Percentiles rank a stretch among this genome's conserved stretches.
phyloP scores from a whole-genome alignment of 2,888 invertebrate species.

The Apotomis betuletana region DNA sequence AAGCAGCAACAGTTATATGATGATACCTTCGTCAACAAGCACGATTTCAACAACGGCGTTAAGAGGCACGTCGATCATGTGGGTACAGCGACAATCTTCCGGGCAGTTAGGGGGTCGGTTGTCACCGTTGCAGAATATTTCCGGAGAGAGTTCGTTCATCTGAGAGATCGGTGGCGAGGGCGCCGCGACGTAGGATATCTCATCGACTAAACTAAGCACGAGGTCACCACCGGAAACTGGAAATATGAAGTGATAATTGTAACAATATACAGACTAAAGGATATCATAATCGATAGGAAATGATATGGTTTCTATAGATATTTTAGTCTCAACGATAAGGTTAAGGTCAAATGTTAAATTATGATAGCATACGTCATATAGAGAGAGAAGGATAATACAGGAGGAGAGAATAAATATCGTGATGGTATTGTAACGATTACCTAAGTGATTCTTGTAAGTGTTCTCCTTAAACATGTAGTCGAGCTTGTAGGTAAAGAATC shows the following conservation, averaged over 20 bases:
- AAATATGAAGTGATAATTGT: conserved; percentile 49
- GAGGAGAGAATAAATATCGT: too few relatives aligned
- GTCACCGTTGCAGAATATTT: conserved; percentile 90
- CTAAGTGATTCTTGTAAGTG: conserved; percentile 89
- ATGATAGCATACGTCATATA: too few relatives aligned
- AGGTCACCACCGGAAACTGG: conserved; percentile 90
- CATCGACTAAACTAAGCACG: conserved; percentile 89
- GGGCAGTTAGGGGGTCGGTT: conserved; percentile 89
- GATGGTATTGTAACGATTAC: conserved; percentile 68
- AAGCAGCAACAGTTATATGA: too few relatives aligned
- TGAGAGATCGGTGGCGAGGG: conserved; percentile 92
- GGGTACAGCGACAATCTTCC: conserved; percentile 92
- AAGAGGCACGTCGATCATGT: conserved; percentile 91
- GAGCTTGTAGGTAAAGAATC: conserved; percentile 89
- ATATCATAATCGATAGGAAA: too few relatives aligned
- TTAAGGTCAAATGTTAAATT: too few relatives aligned
- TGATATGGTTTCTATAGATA: too few relatives aligned
- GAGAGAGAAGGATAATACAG: too few relatives aligned
- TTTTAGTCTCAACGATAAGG: too few relatives aligned
- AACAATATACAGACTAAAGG: neutral
- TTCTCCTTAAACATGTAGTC: conserved; percentile 89
- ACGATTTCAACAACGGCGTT: conserved; percentile 94
- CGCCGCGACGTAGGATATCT: conserved; percentile 90
- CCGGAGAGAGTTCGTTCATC: conserved; percentile 88
- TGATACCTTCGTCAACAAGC: conserved; percentile 90